These are phyloP conservation scores for Phaetusa simplex DNA, from an alignment of 2,113 vertebrate genomes.

Conservation along the genomic window DNA sequence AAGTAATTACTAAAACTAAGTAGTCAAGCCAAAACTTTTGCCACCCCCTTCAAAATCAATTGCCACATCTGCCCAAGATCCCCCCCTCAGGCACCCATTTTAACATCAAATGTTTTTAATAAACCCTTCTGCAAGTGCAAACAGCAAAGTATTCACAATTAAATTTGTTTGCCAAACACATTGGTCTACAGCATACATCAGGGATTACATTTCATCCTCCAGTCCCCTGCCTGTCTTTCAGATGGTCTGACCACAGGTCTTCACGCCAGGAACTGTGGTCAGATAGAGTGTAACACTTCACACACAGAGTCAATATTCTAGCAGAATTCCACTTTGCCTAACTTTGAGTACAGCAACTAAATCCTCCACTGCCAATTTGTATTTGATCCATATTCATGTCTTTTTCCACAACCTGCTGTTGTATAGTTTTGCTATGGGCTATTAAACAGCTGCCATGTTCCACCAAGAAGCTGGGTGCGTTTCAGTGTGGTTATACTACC, in stretches of 20 bases:
- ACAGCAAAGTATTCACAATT: background rate
- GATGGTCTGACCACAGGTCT: background rate
- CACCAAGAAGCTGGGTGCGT: constrained; percentile 38
- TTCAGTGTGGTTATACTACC: constrained; percentile 28
- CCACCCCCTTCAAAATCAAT: background rate
- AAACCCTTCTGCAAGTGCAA: background rate
- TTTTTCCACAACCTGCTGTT: constrained; percentile 40
- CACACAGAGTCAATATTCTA: background rate
- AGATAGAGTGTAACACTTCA: background rate
- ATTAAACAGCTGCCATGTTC: constrained; percentile 66
- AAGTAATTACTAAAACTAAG: background rate
- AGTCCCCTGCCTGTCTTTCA: background rate
- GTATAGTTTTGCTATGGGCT: constrained; percentile 49
- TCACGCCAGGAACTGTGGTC: background rate
- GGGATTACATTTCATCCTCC: background rate
- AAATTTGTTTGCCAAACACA: background rate
- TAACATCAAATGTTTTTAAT: constrained; percentile 17
- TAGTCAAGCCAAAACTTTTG: background rate
- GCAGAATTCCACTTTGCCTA: background rate
- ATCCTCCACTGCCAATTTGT: constrained; percentile 32
- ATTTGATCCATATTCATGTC: constrained; percentile 55
- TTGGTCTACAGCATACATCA: background rate
- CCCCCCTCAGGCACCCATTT: background rate
- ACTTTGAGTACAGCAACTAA: constrained; percentile 22
- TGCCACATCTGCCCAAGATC: background rate